Evolutionary conservation across 2,888 invertebrate species (phyloP).

Genomic region (Aspidiotus destructor): DNA sequence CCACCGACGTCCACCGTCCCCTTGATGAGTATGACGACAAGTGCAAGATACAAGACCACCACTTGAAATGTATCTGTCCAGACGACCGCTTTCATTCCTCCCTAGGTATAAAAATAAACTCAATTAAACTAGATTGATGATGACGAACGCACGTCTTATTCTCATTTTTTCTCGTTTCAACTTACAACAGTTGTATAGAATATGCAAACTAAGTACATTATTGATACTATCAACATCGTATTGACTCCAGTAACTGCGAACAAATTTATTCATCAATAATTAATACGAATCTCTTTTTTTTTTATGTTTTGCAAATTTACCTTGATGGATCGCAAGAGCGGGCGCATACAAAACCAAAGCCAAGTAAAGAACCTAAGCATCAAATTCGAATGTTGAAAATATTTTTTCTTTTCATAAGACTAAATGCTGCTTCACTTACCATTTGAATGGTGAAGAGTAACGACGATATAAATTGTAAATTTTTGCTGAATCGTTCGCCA

Average conservation of each 20-base stretch:
- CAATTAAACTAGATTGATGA: no score
- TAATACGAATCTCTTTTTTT: background rate
- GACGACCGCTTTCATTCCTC: slow-evolving; percentile 43
- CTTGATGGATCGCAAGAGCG: slow-evolving; percentile 47
- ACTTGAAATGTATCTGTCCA: slow-evolving; percentile 44
- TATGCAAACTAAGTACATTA: slow-evolving; percentile 48
- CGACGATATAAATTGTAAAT: slow-evolving; percentile 40
- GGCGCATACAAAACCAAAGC: slow-evolving; percentile 52
- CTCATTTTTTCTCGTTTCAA: slow-evolving; percentile 35
- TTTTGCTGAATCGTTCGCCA: slow-evolving; percentile 41
- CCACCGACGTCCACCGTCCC: slow-evolving; percentile 42
- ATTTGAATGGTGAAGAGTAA: slow-evolving; percentile 42
- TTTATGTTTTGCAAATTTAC: slow-evolving; percentile 37
- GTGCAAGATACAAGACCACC: slow-evolving; percentile 41
- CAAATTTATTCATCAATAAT: background rate
- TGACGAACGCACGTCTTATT: no score
- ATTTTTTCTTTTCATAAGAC: no score
- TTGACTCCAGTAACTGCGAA: slow-evolving; percentile 48
- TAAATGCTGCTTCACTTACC: slow-evolving; percentile 37
- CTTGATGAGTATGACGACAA: slow-evolving; percentile 41
- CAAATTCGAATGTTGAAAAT: background rate
- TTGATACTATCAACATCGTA: slow-evolving; percentile 46
- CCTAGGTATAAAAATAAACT: slow-evolving; percentile 37
- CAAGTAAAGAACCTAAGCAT: slow-evolving; percentile 40
- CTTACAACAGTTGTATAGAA: slow-evolving; percentile 49